Evolutionary conservation across 1,140 invertebrate genomes (phyloP).

Genomic region (Papilio machaon): DNA sequence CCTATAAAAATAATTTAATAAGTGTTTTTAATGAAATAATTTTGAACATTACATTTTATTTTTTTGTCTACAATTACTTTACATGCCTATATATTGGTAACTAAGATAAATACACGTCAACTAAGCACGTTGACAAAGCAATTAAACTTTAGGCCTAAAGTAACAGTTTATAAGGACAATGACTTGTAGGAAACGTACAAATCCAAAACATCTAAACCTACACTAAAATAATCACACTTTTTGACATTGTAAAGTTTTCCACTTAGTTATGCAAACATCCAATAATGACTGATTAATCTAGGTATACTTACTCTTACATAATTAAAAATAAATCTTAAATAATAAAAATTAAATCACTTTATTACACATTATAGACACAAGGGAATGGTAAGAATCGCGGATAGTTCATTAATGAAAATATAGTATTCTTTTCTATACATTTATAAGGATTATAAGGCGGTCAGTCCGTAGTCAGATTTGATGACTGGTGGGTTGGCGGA

Average conservation of each 20-base stretch:
- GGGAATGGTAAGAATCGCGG: conserved; percentile 78
- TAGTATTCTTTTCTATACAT: conserved; percentile 72
- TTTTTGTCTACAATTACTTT: conserved; percentile 18
- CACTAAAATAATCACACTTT: conserved; percentile 80
- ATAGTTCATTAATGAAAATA: conserved; percentile 76
- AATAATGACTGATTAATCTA: conserved; percentile 74
- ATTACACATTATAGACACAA: conserved; percentile 75
- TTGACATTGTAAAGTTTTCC: conserved; percentile 80
- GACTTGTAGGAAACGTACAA: conserved; percentile 74
- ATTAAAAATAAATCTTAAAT: conserved; percentile 69
- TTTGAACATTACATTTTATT: conserved; percentile 30
- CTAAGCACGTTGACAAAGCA: conserved; percentile 24
- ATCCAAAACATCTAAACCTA: conserved; percentile 69
- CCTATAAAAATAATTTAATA: conserved; percentile 34
- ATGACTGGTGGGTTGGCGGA: conserved; percentile 74
- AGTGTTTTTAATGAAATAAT: conserved; percentile 27
- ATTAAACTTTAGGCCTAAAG: conserved; percentile 22
- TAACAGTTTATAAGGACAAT: conserved; percentile 60
- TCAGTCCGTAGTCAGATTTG: conserved; percentile 81
- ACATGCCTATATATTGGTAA: conserved; percentile 24
- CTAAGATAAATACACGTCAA: conserved; percentile 34
- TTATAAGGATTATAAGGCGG: conserved; percentile 81
- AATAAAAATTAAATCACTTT: conserved; percentile 71
- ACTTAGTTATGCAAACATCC: conserved; percentile 76
- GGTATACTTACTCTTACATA: conserved; percentile 65